These are phyloP conservation scores for Etheostoma spectabile DNA, from an alignment of 2,113 vertebrate species.

Conservation along the genomic window DNA sequence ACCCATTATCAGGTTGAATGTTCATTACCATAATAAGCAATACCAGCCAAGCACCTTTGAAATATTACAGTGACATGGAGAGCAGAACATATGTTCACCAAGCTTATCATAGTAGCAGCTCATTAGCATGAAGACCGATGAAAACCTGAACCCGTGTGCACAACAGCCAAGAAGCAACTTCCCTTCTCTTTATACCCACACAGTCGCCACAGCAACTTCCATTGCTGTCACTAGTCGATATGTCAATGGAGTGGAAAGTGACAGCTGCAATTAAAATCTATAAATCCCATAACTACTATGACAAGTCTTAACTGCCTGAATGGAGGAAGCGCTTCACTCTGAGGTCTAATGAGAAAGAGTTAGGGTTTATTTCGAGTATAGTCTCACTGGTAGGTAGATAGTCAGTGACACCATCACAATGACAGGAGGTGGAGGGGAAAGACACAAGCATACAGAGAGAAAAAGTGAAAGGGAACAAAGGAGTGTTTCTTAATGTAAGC, in stretches of 20 bases:
- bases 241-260: conserved; percentile 26
- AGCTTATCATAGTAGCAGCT: conserved; percentile 53
- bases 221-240: conserved; percentile 7
- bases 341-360: conserved; percentile 24
- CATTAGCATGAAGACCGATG: conserved; percentile 64
- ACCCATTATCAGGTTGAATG: conserved; percentile 57
- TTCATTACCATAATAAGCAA: conserved; percentile 65
- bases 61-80: conserved; percentile 43
- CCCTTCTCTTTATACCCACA: conserved; percentile 47
- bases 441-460: neutral
- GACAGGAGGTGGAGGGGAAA: conserved; percentile 22
- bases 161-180: conserved; percentile 31
- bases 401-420: neutral
- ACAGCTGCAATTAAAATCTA: conserved; percentile 51
- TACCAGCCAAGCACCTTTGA: conserved; percentile 56
- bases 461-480: conserved; percentile 18
- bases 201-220: conserved; percentile 18
- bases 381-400: conserved; percentile 1
- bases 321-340: neutral
- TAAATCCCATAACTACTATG: conserved; percentile 37
- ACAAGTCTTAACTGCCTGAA: conserved; percentile 4
- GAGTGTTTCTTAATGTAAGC: conserved; percentile 14
- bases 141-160: conserved; percentile 39
- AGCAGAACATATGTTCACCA: conserved; percentile 67
- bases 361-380: conserved; percentile 35